Base-by-base conservation (phyloP, 2,888 invertebrate species). In the Amorpha juglandis region DNA sequence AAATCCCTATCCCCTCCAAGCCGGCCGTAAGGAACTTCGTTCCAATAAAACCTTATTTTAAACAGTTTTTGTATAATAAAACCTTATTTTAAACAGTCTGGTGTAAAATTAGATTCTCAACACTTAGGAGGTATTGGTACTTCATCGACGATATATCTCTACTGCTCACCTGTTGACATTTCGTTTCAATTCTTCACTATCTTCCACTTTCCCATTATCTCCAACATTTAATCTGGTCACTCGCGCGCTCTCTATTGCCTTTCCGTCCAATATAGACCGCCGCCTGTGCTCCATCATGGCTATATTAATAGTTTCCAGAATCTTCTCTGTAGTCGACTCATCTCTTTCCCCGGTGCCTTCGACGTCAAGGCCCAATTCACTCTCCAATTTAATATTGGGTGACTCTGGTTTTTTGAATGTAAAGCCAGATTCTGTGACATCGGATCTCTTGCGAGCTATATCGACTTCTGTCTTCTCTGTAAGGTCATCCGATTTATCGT, bases 301-400 rank as follows among this genome's bases (percentile, higher is more conserved):
- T 12, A 84, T 78, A 76, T 89, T 90, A 52, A 89, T 77, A 14
- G 88, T 84, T 68, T 90, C 89, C 51, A 89, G 72, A 19, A 87
- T 74, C 50, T 77, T 75, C 66, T 78, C 78, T 14, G 78, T 64
- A 16, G 70, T 66, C 4, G 71, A 45, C 58, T 77, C 79, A 62
- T 74, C 70, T 12, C 73, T 71, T 9, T 64, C 70, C 16, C 19
- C 72, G 35, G 66, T 63, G 47, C 35, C 76, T 68, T 11, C 71
- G 69, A 0, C 71, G 8, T 52, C 65, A 11, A 21, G 51, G 4
- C 33, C 51, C 38, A 35, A 21, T 2, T 58, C 48, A 45, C 12
- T 45, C 7, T 63, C 63, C 62, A 9, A 45, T 3, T 65, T 62
- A n/a, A 33, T 9, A 0, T 48, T 21, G 21, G 47, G 27, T 47